These are phyloP conservation scores for Trematomus bernacchii DNA, from an alignment of 2,797 vertebrate species.

Conservation along the genomic window DNA sequence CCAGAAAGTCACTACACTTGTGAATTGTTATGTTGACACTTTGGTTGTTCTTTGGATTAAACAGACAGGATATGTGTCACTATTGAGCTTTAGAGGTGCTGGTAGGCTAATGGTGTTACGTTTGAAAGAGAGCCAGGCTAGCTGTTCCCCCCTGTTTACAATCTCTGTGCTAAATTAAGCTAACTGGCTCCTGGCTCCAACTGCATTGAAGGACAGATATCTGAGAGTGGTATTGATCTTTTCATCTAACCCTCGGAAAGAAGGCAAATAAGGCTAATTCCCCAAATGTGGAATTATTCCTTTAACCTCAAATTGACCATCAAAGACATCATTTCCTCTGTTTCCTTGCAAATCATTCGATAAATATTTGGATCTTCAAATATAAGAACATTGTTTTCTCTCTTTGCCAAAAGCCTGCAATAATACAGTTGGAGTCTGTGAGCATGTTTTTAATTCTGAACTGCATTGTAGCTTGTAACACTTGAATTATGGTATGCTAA, in stretches of 20 bases:
- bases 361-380: conserved; percentile 42
- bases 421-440: conserved; percentile 50
- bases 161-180: conserved; percentile 21
- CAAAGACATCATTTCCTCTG: conserved; percentile 29
- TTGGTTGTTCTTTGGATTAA: background rate
- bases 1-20: background rate
- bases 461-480: too few species aligned
- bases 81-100: background rate
- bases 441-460: conserved; percentile 26
- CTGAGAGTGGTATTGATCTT: conserved; percentile 15
- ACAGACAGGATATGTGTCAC: background rate
- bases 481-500: background rate
- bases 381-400: conserved; percentile 49
- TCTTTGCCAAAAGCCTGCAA: conserved; percentile 44
- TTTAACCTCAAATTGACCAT: conserved; percentile 40
- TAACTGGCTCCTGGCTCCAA: conserved; percentile 19
- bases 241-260: conserved; percentile 28
- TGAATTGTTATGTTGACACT: background rate
- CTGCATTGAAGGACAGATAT: conserved; percentile 34
- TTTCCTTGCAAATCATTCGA: conserved; percentile 44
- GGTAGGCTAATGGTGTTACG: background rate
- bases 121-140: background rate
- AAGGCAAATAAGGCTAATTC: conserved; percentile 31
- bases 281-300: conserved; percentile 24
- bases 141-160: background rate